These are phyloP conservation scores for Neuroscelio doddi DNA, from an alignment of 2,888 invertebrate genomes.

Conservation along the genomic window DNA sequence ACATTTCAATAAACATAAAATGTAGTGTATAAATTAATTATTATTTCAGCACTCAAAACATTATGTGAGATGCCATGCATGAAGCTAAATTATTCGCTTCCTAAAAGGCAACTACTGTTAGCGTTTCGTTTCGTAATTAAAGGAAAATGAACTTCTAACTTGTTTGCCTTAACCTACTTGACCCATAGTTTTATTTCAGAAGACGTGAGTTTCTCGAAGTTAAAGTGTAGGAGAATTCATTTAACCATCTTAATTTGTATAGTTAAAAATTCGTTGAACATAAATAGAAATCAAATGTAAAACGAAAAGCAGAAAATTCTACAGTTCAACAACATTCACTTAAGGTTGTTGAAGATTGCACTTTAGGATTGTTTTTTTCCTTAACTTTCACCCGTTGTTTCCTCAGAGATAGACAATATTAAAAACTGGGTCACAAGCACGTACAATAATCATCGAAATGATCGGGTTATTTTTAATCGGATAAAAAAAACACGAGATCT, in stretches of 20 bases:
- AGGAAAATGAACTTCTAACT: constrained; percentile 1
- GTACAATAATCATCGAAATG: too few relatives aligned
- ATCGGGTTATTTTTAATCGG: too few relatives aligned
- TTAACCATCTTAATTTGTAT: not conserved
- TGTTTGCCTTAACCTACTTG: constrained; percentile 3
- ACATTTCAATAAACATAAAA: not conserved
- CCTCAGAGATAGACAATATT: too few relatives aligned
- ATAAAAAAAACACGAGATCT: too few relatives aligned
- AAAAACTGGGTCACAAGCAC: too few relatives aligned
- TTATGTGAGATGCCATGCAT: not conserved
- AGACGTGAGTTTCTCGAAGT: not conserved
- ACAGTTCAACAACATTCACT: too few relatives aligned
- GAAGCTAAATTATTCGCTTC: not conserved
- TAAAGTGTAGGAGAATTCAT: too few relatives aligned
- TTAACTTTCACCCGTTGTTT: too few relatives aligned
- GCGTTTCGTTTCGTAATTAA: too few relatives aligned
- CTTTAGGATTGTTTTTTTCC: too few relatives aligned
- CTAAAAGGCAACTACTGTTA: not conserved
- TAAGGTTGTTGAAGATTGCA: too few relatives aligned
- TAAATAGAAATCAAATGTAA: not conserved
- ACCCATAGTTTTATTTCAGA: not conserved
- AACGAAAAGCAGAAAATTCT: too few relatives aligned
- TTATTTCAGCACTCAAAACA: not conserved
- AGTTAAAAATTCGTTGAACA: not conserved
- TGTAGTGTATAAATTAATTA: not conserved